Conservation (phyloP, 2,113 vertebrate genomes). For the Nesospiza acunhae region DNA sequence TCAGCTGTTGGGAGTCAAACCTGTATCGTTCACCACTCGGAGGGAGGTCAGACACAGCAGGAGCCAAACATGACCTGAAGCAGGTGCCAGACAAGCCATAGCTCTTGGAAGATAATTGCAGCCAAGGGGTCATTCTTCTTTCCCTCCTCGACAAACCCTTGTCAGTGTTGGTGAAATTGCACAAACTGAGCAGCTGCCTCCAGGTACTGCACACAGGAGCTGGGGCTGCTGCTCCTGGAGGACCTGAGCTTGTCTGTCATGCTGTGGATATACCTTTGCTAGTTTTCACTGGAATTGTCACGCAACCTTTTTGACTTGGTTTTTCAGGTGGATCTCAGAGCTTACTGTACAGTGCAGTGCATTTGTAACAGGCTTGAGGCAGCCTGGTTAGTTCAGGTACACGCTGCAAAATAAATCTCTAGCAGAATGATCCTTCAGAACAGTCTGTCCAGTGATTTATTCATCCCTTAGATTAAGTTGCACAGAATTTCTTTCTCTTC, state of each 20-base stretch:
- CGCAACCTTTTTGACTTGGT: not conserved
- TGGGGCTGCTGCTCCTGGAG: not conserved
- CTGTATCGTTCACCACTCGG: fast-evolving
- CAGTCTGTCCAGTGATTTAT: not conserved
- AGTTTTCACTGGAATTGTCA: not conserved
- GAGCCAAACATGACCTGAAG: not conserved
- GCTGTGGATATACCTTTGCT: not conserved
- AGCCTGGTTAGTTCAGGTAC: not conserved
- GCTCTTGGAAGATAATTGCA: not conserved
- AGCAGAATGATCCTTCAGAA: not conserved
- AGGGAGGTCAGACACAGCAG: not conserved
- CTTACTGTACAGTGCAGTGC: not conserved
- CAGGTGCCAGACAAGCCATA: not conserved
- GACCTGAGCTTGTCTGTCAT: not conserved
- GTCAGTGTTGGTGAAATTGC: not conserved
- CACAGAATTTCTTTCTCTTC: constrained; percentile 52
- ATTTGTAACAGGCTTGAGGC: not conserved
- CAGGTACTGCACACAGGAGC: not conserved
- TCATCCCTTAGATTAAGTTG: not conserved
- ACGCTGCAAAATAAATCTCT: not conserved
- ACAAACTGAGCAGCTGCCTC: not conserved
- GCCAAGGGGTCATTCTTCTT: not conserved
- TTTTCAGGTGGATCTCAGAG: not conserved
- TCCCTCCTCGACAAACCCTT: not conserved
- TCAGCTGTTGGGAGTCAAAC: not conserved